Evolutionary conservation across 2,797 vertebrate genomes (phyloP), one percentile per base, ranked within the genome.

Genomic region (Notamacropus eugenii): DNA sequence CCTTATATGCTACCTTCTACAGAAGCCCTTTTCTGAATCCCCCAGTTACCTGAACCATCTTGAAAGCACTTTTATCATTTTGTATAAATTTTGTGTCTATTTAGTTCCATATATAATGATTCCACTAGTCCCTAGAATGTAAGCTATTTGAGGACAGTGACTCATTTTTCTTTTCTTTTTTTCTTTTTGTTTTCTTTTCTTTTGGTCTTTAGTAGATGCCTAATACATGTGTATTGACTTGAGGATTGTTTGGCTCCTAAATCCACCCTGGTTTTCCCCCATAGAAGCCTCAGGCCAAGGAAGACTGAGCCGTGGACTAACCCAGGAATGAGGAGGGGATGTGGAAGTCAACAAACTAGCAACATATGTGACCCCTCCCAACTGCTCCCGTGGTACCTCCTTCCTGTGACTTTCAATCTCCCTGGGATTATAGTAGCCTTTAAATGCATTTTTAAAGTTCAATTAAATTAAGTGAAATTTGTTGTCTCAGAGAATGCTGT

Each of bases 381-480:
- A 3, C 1, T 24, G 22, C 19, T 82, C 67, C 40, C 40, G 40
- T 82, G n/a, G 24, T 82, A 40, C 6, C 8, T 2, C n/a, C 22
- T 40, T 9, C n/a, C 40, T 87, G 74, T 50, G 74, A 87, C 74
- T 87, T 87, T 46, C 74, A 87, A 27, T 87, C 40, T 87, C 40
- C 74, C 74, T 87, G 24, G 24, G n/a, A 46, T 46, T 50, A 9
- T 24, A 46, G 40, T 5, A 87, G 74, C 74, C 22, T 87, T 87
- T 87, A 87, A 46, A 46, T 82, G 74, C 9, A 82, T 82, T 82
- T 82, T 82, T 24, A 46, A 82, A 87, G 46, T 87, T 87, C 74
- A 87, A 87, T 87, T 87, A 87, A 87, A 87, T 87, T 46, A 87
- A 87, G 74, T 87, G 40, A 87, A 87, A 87, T 87, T 87, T 87